Percentiles rank a stretch among this genome's conserved stretches.
Evolutionary conservation across 2,888 invertebrate species (phyloP).

Genomic region (Troides oblongomaculatus): DNA sequence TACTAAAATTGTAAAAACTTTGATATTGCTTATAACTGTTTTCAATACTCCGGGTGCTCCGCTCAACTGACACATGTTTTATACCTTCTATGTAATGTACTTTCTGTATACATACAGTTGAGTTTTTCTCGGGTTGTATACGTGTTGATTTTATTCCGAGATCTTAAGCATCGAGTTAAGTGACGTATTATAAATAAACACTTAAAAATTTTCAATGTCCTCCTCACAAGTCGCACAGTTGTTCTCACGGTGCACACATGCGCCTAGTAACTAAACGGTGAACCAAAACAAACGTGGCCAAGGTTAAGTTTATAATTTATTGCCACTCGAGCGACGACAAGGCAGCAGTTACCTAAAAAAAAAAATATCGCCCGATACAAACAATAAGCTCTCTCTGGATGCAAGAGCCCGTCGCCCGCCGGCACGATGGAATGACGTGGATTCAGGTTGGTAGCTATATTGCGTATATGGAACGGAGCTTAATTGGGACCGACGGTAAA

Average conservation of each 20-base stretch:
- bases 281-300: constrained; percentile 71
- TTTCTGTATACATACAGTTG: not conserved
- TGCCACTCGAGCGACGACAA: constrained; percentile 69
- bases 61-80: not conserved
- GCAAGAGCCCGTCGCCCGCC: constrained; percentile 26
- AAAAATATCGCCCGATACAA: constrained; percentile 56
- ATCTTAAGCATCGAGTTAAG: constrained; percentile 13
- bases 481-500: constrained; percentile 45
- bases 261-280: constrained; percentile 54
- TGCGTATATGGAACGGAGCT: constrained; percentile 34
- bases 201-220: constrained; percentile 30
- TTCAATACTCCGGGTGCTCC: not conserved
- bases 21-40: not conserved
- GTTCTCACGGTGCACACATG: constrained; percentile 74
- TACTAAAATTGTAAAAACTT: not conserved
- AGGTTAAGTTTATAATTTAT: constrained; percentile 77
- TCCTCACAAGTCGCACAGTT: constrained; percentile 39
- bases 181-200: constrained; percentile 23
- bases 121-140: not conserved
- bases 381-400: constrained; percentile 57
- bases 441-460: constrained; percentile 37
- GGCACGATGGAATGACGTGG: constrained; percentile 29
- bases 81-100: not conserved
- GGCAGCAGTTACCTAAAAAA: constrained; percentile 50
- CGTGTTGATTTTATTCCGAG: not conserved